Percentiles rank a stretch among this genome's conserved stretches.
Conservation (phyloP, 2,888 invertebrate species). For the Tolmerus cingulatus region DNA sequence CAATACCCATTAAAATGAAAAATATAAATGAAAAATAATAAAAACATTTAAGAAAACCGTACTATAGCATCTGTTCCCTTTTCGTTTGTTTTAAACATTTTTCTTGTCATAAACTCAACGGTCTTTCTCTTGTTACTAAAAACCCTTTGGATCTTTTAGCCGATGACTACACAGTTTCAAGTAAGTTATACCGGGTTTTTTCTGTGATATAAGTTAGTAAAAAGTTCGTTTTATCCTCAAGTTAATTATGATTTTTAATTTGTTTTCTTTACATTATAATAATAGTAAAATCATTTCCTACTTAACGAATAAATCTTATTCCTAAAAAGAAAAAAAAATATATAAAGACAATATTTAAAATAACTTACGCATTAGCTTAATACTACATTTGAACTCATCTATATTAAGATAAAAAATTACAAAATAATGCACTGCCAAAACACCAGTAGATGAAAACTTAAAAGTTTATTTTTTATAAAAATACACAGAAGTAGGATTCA, state of each 20-base stretch:
- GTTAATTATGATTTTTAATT: constrained; percentile 47
- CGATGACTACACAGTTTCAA: constrained; percentile 72
- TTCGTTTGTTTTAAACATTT: constrained; percentile 12
- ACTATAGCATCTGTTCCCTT: not conserved
- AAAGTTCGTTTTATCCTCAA: constrained; percentile 46
- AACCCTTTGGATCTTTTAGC: constrained; percentile 57
- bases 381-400: not conserved
- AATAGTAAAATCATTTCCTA: not conserved
- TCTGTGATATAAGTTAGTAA: constrained; percentile 51
- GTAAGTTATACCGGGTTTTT: constrained; percentile 65
- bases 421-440: not conserved
- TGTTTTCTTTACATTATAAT: constrained; percentile 40
- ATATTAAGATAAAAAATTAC: constrained; percentile 3
- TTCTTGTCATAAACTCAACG: constrained; percentile 1
- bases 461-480: not conserved
- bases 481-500: not conserved
- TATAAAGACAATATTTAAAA: constrained; percentile 19
- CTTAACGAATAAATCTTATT: not conserved
- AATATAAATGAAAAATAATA: not conserved
- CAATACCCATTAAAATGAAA: not conserved
- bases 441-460: not conserved
- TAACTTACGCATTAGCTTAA: not conserved
- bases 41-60: not conserved
- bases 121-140: constrained; percentile 31
- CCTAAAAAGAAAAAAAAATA: not conserved